Conservation (phyloP, 2,888 invertebrate genomes). For the Charanyca ferruginea region DNA sequence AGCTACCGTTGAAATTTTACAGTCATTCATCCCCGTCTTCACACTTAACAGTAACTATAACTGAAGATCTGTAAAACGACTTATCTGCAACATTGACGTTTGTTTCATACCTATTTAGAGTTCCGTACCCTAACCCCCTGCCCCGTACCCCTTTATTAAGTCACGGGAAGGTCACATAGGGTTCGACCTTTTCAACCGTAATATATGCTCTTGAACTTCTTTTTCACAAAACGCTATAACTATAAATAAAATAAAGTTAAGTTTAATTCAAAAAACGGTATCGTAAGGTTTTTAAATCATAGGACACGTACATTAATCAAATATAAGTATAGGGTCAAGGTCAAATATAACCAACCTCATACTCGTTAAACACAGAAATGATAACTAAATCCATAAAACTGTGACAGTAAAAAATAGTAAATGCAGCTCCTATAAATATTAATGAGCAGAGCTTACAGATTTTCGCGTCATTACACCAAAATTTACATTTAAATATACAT, state of each 20-base stretch:
- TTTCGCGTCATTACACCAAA: conserved; percentile 57
- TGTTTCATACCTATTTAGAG: neutral
- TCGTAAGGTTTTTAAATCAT: too few relatives aligned
- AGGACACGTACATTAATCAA: neutral
- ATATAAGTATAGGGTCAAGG: neutral
- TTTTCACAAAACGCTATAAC: too few relatives aligned
- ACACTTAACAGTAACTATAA: conserved; percentile 43
- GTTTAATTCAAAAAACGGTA: too few relatives aligned
- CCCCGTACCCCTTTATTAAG: too few relatives aligned
- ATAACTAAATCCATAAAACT: conserved; percentile 8
- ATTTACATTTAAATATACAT: conserved; percentile 48
- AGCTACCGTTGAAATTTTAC: conserved; percentile 87
- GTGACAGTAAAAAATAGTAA: conserved; percentile 28
- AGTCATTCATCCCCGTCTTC: conserved; percentile 74
- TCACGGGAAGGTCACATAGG: too few relatives aligned
- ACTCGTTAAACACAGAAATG: conserved; percentile 24
- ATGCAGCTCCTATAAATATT: conserved; percentile 51
- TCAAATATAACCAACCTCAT: too few relatives aligned
- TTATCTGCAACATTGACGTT: neutral
- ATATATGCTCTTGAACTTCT: too few relatives aligned
- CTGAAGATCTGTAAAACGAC: conserved; percentile 16
- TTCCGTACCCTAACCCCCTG: too few relatives aligned
- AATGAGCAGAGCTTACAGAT: conserved; percentile 46
- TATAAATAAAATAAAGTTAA: too few relatives aligned
- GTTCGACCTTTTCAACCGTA: too few relatives aligned